A percentile compares a stretch with the other conserved stretches of the same genome.
phyloP scores from a whole-genome alignment of 2,113 vertebrate species.

The Pseudopodoces humilis region DNA sequence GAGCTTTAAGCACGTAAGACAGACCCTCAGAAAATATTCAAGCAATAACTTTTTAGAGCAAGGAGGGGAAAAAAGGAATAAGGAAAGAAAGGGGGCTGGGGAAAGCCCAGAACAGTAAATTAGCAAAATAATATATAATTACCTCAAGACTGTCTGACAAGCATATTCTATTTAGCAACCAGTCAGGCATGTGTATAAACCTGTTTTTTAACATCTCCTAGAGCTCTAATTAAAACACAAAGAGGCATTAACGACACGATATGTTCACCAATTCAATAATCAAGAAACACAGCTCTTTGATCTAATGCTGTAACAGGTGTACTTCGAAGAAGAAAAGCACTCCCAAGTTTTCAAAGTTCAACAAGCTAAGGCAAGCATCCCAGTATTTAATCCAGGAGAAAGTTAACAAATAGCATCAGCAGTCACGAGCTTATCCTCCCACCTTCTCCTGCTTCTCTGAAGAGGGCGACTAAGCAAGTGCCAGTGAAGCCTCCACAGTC shows the following conservation, averaged over 20 bases:
- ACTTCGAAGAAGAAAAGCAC: background rate
- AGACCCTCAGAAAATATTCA: background rate
- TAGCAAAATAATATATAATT: background rate
- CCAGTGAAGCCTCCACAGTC: background rate
- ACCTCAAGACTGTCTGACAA: background rate
- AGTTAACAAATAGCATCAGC: background rate
- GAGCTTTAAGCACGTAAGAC: background rate
- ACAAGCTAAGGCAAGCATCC: conserved; percentile 7
- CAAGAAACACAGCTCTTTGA: background rate
- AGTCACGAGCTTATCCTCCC: conserved; percentile 39
- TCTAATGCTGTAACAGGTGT: conserved; percentile 11
- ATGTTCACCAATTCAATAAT: background rate
- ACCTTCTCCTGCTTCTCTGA: conserved; percentile 11
- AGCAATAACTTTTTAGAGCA: background rate
- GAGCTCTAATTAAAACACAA: conserved; percentile 38
- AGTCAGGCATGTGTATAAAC: conserved; percentile 20
- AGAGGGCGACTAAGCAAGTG: background rate
- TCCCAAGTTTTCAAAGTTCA: background rate
- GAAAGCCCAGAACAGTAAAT: background rate
- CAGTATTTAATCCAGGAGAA: background rate
- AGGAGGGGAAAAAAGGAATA: background rate
- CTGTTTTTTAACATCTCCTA: conserved; percentile 15
- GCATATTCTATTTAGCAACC: background rate
- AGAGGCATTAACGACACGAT: background rate
- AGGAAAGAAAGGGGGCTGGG: background rate